phyloP scores from a whole-genome alignment of 2,113 vertebrate genomes.

The Callithrix jacchus region DNA sequence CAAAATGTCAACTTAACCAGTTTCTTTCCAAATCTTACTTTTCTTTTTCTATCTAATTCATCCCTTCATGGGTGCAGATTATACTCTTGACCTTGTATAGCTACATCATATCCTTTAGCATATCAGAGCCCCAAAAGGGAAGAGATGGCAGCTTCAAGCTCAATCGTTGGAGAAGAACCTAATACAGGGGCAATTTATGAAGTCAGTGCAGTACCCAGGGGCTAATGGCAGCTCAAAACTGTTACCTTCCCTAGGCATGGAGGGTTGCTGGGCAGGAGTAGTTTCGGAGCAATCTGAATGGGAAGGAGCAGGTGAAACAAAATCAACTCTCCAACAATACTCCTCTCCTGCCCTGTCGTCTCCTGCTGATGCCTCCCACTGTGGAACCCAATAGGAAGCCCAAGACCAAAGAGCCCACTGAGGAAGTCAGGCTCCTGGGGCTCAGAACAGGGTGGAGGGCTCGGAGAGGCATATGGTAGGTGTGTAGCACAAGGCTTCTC shows the following conservation, averaged over 20 bases:
- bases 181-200: background rate
- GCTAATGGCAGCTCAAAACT: background rate
- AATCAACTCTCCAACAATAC: background rate
- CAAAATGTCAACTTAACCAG: background rate
- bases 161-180: background rate
- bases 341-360: no score
- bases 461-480: no score
- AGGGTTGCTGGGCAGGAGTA: background rate
- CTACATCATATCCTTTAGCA: background rate
- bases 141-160: background rate
- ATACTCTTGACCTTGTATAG: background rate
- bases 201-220: background rate
- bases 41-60: background rate
- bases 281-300: background rate
- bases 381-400: background rate
- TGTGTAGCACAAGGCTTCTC: background rate
- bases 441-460: no score
- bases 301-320: background rate
- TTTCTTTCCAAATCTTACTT: background rate
- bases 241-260: rapidly evolving
- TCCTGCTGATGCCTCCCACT: background rate
- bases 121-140: background rate
- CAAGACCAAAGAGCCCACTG: background rate
- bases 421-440: background rate
- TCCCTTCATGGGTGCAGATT: background rate